Percentiles rank a stretch among this genome's conserved stretches.
phyloP scores from a whole-genome alignment of 2,888 invertebrate species.

The Rhogogaster chlorosoma region DNA sequence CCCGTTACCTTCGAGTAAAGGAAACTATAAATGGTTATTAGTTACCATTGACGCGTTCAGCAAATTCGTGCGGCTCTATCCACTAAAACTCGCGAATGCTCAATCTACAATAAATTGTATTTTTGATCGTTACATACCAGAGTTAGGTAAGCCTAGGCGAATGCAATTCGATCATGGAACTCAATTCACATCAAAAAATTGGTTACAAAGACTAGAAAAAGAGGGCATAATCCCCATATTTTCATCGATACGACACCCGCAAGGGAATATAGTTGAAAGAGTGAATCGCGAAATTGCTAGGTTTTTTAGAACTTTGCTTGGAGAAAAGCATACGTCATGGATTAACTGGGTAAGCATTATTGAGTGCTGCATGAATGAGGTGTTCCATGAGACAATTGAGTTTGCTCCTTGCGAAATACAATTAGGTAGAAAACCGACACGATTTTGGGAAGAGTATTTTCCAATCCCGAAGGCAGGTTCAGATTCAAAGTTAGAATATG shows the following conservation, averaged over 20 bases:
- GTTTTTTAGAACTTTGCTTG: no score
- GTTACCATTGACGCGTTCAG: no score
- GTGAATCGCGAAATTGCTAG: no score
- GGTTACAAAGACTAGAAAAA: neutral
- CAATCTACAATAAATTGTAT: neutral
- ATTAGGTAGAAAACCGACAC: neutral
- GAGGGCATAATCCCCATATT: constrained; percentile 24
- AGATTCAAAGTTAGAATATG: no score
- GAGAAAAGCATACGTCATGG: neutral
- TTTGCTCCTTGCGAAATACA: constrained; percentile 28
- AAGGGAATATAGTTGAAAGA: constrained; percentile 21
- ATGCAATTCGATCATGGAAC: constrained; percentile 3
- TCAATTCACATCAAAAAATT: constrained; percentile 1
- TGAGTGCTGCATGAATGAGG: no score
- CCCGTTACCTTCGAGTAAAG: no score
- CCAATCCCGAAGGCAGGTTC: no score
- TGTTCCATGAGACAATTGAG: no score
- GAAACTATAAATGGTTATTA: no score
- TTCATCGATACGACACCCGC: neutral
- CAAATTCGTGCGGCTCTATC: no score
- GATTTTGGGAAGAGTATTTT: neutral
- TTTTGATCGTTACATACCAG: constrained; percentile 7
- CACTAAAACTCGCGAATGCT: no score
- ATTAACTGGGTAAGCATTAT: no score
- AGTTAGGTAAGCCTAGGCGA: neutral